These are phyloP conservation scores for Lumbricus terrestris DNA, from an alignment of 2,888 invertebrate species.

Conservation along the genomic window DNA sequence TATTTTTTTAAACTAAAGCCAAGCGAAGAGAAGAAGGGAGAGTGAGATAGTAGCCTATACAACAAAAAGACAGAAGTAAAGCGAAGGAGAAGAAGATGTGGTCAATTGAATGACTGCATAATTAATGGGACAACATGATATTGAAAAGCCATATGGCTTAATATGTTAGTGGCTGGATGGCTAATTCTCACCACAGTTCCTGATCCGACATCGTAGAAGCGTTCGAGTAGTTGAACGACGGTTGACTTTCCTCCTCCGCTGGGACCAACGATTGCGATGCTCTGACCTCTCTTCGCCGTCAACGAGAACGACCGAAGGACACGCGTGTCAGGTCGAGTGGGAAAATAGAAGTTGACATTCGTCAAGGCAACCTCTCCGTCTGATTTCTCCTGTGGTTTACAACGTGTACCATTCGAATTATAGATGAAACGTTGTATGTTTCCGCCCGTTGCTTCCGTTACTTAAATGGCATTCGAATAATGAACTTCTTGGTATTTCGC, in stretches of 20 bases:
- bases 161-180: too few relatives aligned
- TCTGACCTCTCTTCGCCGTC: slow-evolving; percentile 35
- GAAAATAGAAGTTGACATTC: slow-evolving; percentile 59
- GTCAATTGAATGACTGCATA: neutral
- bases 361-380: slow-evolving; percentile 58
- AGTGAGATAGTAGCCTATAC: too few relatives aligned
- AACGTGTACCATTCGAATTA: too few relatives aligned
- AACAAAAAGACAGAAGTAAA: too few relatives aligned
- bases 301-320: slow-evolving; percentile 39
- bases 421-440: too few relatives aligned
- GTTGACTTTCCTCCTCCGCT: slow-evolving; percentile 42
- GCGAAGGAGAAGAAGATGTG: too few relatives aligned
- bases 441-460: too few relatives aligned
- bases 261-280: slow-evolving; percentile 40
- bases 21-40: too few relatives aligned
- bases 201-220: slow-evolving; percentile 39
- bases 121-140: too few relatives aligned
- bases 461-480: too few relatives aligned
- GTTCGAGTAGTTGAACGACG: slow-evolving; percentile 37
- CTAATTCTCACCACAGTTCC: slow-evolving; percentile 41
- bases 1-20: too few relatives aligned
- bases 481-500: neutral
- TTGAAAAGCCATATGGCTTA: too few relatives aligned
- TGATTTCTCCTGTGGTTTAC: slow-evolving; percentile 28
- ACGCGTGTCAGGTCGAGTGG: slow-evolving; percentile 58